phyloP scores from a whole-genome alignment of 1,140 invertebrate genomes.

The Drosophila orosa region DNA sequence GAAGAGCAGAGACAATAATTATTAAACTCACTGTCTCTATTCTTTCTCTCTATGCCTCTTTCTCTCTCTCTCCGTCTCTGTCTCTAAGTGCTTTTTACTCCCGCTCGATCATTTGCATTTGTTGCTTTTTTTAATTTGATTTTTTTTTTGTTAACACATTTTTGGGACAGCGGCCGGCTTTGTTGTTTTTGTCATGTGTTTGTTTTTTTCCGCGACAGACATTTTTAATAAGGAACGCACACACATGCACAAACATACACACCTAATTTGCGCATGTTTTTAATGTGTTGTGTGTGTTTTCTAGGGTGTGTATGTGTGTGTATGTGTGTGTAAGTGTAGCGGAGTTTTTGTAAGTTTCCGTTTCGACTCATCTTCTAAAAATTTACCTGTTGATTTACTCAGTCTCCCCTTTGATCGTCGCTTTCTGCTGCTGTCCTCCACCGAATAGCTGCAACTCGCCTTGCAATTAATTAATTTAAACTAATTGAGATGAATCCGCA shows the following conservation, averaged over 20 bases:
- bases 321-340: slow-evolving; percentile 8
- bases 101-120: slow-evolving; percentile 28
- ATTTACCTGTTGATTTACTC: slow-evolving; percentile 53
- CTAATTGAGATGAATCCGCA: slow-evolving; percentile 23
- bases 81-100: background rate
- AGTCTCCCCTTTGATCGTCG: background rate
- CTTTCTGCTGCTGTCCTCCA: slow-evolving; percentile 1
- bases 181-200: slow-evolving; percentile 32
- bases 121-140: slow-evolving; percentile 5
- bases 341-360: slow-evolving; percentile 34
- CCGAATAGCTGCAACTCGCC: background rate
- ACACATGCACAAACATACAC: slow-evolving; percentile 8
- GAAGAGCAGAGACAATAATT: slow-evolving; percentile 4
- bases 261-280: slow-evolving; percentile 44
- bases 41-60: slow-evolving; percentile 11
- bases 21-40: background rate
- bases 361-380: slow-evolving; percentile 37
- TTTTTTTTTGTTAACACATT: slow-evolving; percentile 15
- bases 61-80: too few species aligned
- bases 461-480: slow-evolving; percentile 4
- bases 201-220: slow-evolving; percentile 60
- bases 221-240: slow-evolving; percentile 69
- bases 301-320: slow-evolving; percentile 5
- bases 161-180: slow-evolving; percentile 27
- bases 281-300: slow-evolving; percentile 13